A percentile compares a stretch with the other conserved stretches of the same genome.
Evolutionary conservation across 2,888 invertebrate species (phyloP).

Genomic region (Polydrusus cervinus): DNA sequence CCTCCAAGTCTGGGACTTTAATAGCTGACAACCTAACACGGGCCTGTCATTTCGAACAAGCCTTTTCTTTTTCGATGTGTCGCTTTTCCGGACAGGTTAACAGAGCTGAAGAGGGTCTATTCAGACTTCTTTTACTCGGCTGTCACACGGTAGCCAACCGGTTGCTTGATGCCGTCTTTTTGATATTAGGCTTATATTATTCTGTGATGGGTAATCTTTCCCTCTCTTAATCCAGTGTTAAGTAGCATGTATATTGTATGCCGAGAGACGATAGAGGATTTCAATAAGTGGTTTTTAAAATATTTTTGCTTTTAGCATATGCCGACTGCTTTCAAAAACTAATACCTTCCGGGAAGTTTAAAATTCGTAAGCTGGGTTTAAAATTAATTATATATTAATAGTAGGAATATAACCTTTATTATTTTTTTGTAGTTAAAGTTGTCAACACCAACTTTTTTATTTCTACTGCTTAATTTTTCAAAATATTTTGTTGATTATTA

Average conservation of each 20-base stretch:
- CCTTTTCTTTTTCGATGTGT: constrained; percentile 51
- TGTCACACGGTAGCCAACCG: constrained; percentile 51
- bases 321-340: constrained; percentile 8
- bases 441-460: no score
- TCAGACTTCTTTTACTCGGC: constrained; percentile 46
- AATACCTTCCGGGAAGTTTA: constrained; percentile 14
- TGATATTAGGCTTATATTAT: constrained; percentile 44
- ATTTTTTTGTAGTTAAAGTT: no score
- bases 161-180: constrained; percentile 39
- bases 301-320: not conserved
- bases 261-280: constrained; percentile 11
- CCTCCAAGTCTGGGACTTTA: not conserved
- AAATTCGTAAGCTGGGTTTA: not conserved
- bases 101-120: constrained; percentile 53
- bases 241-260: constrained; percentile 5
- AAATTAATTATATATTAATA: no score
- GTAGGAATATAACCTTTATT: no score
- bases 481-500: no score
- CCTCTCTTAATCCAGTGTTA: constrained; percentile 19
- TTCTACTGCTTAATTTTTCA: no score
- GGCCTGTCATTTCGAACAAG: constrained; percentile 48
- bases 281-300: constrained; percentile 16
- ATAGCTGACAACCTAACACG: constrained; percentile 18
- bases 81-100: constrained; percentile 50
- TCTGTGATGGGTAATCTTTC: constrained; percentile 22